phyloP scores from a whole-genome alignment of 2,113 vertebrate genomes.

The Microcebus ravelobensis region DNA sequence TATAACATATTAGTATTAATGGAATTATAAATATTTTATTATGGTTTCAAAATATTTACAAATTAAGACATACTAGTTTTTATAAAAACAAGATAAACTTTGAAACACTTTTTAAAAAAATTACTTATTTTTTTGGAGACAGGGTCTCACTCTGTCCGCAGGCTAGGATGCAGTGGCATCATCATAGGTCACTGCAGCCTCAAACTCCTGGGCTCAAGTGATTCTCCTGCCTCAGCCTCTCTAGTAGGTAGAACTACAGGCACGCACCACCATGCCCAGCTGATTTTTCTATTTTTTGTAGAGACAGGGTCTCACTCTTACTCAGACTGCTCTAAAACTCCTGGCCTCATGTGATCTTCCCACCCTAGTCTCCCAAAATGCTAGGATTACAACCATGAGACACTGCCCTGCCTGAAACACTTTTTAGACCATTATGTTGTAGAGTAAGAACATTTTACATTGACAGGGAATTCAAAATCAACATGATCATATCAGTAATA shows the following conservation, averaged over 20 bases:
- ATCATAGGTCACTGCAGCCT: background rate
- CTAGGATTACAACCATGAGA: background rate
- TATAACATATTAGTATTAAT: slow-evolving; percentile 16
- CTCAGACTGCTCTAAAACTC: background rate
- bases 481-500: background rate
- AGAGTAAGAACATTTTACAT: background rate
- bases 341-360: background rate
- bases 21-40: slow-evolving; percentile 24
- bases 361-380: background rate
- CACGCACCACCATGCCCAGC: background rate
- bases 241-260: background rate
- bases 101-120: background rate
- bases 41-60: slow-evolving; percentile 1
- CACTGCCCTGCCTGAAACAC: background rate
- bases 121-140: too few relatives aligned
- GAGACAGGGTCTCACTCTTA: background rate
- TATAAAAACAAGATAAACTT: background rate
- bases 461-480: background rate
- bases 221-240: background rate
- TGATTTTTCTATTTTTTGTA: background rate
- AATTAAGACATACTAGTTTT: background rate
- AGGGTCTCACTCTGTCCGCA: background rate
- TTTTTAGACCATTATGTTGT: background rate
- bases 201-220: background rate
- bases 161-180: background rate